Evolutionary conservation across 1,140 invertebrate genomes (phyloP).

Genomic region (Choristoneura fumiferana): DNA sequence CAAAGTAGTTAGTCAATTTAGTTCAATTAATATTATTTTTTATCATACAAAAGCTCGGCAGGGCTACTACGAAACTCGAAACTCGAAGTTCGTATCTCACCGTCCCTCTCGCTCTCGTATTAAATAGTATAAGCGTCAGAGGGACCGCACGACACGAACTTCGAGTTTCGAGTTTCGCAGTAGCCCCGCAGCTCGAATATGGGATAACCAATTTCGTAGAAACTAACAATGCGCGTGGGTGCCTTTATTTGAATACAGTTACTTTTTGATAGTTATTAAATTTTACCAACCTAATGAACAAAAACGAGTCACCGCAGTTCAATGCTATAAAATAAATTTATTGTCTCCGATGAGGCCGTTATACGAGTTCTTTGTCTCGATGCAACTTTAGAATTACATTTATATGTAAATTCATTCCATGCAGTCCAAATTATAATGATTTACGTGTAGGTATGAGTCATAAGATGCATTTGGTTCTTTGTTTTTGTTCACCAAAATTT

Average conservation of each 20-base stretch:
- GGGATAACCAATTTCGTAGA: too few relatives aligned
- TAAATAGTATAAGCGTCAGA: too few relatives aligned
- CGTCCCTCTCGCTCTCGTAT: too few relatives aligned
- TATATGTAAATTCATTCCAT: conserved; percentile 19
- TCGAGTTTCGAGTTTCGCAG: too few relatives aligned
- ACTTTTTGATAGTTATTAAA: conserved; percentile 15
- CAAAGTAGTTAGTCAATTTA: too few relatives aligned
- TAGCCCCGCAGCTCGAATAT: too few relatives aligned
- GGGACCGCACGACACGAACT: too few relatives aligned
- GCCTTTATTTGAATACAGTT: conserved; percentile 2
- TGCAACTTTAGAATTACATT: conserved; percentile 14
- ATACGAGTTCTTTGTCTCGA: conserved; percentile 10
- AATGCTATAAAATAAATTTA: conserved; percentile 14
- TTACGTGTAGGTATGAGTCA: conserved; percentile 7
- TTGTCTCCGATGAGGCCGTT: conserved; percentile 14
- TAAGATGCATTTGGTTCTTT: conserved; percentile 2
- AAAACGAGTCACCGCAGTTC: not conserved
- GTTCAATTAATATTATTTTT: too few relatives aligned
- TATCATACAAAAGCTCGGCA: too few relatives aligned
- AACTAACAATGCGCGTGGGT: too few relatives aligned
- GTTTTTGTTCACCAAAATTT: not conserved
- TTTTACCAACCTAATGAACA: not conserved
- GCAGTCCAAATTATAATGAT: conserved; percentile 18
- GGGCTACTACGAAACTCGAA: too few relatives aligned
- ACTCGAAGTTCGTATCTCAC: too few relatives aligned